Evolutionary conservation across 2,797 vertebrate species (phyloP).

Genomic region (Falco rusticolus): DNA sequence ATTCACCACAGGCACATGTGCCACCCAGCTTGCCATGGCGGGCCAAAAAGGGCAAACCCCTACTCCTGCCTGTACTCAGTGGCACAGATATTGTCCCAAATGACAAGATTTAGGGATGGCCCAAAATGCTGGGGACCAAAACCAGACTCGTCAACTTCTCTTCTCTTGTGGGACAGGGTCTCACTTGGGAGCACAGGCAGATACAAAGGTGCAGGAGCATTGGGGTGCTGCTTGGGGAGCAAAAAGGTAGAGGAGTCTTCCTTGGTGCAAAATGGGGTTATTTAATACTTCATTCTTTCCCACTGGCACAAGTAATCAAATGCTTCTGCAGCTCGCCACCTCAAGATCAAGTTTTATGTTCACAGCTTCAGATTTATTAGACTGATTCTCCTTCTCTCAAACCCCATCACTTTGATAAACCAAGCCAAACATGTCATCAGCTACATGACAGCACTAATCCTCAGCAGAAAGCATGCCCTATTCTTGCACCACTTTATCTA

Average conservation of each 20-base stretch:
- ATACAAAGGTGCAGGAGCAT: fast-evolving
- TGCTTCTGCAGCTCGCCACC: neutral
- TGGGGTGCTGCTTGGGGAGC: neutral
- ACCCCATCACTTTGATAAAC: neutral
- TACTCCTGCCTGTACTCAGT: neutral
- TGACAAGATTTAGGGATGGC: neutral
- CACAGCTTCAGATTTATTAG: constrained; percentile 1
- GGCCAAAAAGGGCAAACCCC: neutral
- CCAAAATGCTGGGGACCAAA: neutral
- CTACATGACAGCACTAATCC: neutral
- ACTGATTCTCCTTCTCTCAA: neutral
- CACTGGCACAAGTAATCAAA: neutral
- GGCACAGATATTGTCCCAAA: neutral
- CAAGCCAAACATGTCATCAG: neutral
- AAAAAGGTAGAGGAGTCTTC: neutral
- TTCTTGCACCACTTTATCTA: neutral
- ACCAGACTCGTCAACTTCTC: neutral
- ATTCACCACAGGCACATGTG: fast-evolving
- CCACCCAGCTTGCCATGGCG: neutral
- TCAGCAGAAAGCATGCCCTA: neutral
- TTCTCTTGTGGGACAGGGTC: neutral
- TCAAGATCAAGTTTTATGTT: neutral
- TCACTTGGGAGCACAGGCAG: neutral
- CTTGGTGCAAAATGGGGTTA: neutral
- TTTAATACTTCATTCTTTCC: neutral